Base-by-base conservation (phyloP, 2,888 invertebrate genomes). In the Eupithecia subumbrata region DNA sequence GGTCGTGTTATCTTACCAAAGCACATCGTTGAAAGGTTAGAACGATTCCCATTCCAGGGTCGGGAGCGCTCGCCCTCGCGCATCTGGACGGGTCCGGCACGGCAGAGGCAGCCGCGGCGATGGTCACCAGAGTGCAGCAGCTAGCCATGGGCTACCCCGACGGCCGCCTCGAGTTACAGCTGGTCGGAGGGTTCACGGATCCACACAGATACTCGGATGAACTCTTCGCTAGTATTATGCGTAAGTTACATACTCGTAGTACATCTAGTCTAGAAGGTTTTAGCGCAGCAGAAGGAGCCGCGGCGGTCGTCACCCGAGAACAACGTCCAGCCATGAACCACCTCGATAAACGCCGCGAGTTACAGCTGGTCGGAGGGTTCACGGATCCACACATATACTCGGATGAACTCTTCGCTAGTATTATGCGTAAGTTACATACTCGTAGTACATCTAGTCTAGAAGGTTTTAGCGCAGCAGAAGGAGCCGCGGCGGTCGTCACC, bases 111-210 rank as follows among this genome's bases (percentile, higher is more conserved):
- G 97, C 98, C 1, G 95, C 97, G 75, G 96, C 97, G 63, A 97
- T 98, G 97, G 96, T 98, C 60, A 96, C 97, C 73, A 96, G 97
- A 83, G 97, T 98, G n/a, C 98, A 98, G 87, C 98, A 98, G 86
- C 93, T 98, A 77, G 97, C 98, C 9, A 95, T 97, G 63, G 98
- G 98, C 56, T 98, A 97, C 92, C 97, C 98, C 2, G 98, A 98
- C 88, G 98, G 98, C 64, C 96, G 98, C 82, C 96, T 98, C 73
- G 98, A 99, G 91, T 95, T 99, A 82, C 98, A 98, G 89, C 95
- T 99, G 78, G 97, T 98, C 81, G 99, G 99, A 76, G 99, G 98
- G 66, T 99, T 98, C 93, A 97, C 97, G 78, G 99, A 99, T 92
- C 96, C 97, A 5, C 96, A 97, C 84, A 96, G 97, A 82, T 97